These are phyloP conservation scores for Zygaena filipendulae DNA, from an alignment of 2,888 invertebrate species.

Conservation along the genomic window DNA sequence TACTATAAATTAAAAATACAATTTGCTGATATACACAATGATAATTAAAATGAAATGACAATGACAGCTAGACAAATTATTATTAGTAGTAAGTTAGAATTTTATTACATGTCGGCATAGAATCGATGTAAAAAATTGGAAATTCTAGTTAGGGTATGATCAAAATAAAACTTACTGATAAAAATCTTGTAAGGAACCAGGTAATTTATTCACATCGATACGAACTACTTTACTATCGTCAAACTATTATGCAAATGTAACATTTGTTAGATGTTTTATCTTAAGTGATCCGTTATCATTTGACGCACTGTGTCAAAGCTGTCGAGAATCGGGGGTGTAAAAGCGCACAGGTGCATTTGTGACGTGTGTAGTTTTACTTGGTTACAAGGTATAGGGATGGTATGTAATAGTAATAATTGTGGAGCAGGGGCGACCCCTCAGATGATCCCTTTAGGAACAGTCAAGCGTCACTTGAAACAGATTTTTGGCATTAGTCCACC, in stretches of 20 bases:
- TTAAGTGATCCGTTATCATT: slow-evolving; percentile 21
- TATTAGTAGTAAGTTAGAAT: too few species aligned
- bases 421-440: slow-evolving; percentile 16
- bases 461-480: slow-evolving; percentile 28
- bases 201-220: too few species aligned
- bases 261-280: slow-evolving; percentile 17
- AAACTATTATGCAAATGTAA: slow-evolving; percentile 19
- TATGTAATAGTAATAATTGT: slow-evolving; percentile 15
- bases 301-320: slow-evolving; percentile 20
- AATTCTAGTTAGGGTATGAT: too few species aligned
- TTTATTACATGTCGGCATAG: too few species aligned
- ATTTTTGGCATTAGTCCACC: slow-evolving; percentile 29
- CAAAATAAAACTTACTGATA: too few species aligned
- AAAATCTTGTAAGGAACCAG: too few species aligned
- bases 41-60: too few species aligned
- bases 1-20: too few species aligned
- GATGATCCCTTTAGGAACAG: slow-evolving; percentile 20
- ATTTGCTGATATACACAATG: too few species aligned
- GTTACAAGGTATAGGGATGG: slow-evolving; percentile 19
- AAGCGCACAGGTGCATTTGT: slow-evolving; percentile 26
- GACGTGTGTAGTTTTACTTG: slow-evolving; percentile 21
- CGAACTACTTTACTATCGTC: too few species aligned
- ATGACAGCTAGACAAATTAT: too few species aligned
- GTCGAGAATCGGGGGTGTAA: slow-evolving; percentile 13
- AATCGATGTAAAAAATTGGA: too few species aligned